Evolutionary conservation across 2,113 vertebrate species (phyloP), one percentile per base, ranked within the genome.

Genomic region (Muntiacus reevesi): DNA sequence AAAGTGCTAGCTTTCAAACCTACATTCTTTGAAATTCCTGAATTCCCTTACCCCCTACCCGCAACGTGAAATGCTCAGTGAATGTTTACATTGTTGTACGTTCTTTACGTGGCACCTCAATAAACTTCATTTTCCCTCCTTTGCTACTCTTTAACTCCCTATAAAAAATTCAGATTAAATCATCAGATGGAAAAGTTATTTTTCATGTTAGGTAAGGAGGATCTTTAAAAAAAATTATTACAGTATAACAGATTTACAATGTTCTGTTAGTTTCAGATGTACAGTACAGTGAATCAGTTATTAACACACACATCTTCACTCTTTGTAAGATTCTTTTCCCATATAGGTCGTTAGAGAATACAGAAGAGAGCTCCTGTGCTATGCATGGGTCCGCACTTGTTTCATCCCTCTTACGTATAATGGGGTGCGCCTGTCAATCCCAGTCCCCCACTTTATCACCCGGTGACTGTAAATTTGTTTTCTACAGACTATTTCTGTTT

Each of bases 381-480:
- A 1, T 74, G 6, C 19, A 6, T 13, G 23, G 67, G 67, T 1
- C 36, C 5, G 6, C 23, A 40, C 23, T 71, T 5, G 2, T 12
- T 6, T 8, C 2, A 1, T 23, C n/a, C 23, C 4, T 67, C 23
- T 12, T 23, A 40, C 12, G 10, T 1, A 21, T 5, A 36, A 9
- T 23, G n/a, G n/a, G 23, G n/a, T 2, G 2, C 3, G 1, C 12
- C 11, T 13, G n/a, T 21, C 9, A 23, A 3, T 3, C 67, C 19
- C 17, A 12, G n/a, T 23, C 67, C 40, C 67, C 67, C 19, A 23
- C 19, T 40, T 21, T 40, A 40, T 12, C 28, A 19, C 10, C n/a
- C 23, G 19, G n/a, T 40, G 23, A 40, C n/a, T 40, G 10, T 12
- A 12, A 67, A 10, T 40, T 12, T 74, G n/a, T 23, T 74, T 40